Base-by-base conservation (phyloP, 2,888 invertebrate genomes). In the Mimumesa dahlbomi region DNA sequence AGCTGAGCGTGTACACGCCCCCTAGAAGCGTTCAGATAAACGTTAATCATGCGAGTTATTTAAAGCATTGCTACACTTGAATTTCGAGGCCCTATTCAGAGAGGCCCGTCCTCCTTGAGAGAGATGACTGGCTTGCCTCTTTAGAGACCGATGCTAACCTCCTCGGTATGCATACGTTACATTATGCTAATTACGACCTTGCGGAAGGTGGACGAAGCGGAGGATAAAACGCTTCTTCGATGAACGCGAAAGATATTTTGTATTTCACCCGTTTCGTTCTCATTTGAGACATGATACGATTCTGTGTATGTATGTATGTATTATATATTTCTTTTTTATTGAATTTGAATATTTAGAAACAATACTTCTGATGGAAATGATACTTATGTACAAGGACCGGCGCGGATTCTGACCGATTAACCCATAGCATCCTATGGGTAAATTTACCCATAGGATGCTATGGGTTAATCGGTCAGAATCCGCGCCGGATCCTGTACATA, bases 1-100 rank as follows among this genome's bases (percentile, higher is more conserved):
- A 65, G 63, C 50, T 73, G 48, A 56, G 38, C 34, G 42, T 45
- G 54, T 45, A 42, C 63, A 66, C 74, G 69, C 74, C 73, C 67
- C 72, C 65, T 31, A 40, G 16, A 54, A 45, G 19, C 57, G 52
- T 13, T n/a, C 57, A 54, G 73, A 74, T 74, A 74, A 64, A 53
- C 18, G 22, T 31, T 48, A 54, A 73, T 73, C 71, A 19, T 25
- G 31, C n/a, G 14, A 54, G 73, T 58, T 66, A 71, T 73, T 73
- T 63, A 34, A 42, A 56, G 73, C 59, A n/a, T 13, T 13, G 22
- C 34, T 21, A 43, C 62, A 16, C 67, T 67, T 53, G 73, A 73
- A 63, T 45, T 61, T 64, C 52, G 59, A 61, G 53, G 43, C 19
- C 25, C 22, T 42, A 29, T 61, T 48, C 49, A 38, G 45, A 6